Percentiles rank a stretch among this genome's conserved stretches.
These are phyloP conservation scores for Agrochola circellaris DNA, from an alignment of 2,888 invertebrate genomes.

Conservation along the genomic window DNA sequence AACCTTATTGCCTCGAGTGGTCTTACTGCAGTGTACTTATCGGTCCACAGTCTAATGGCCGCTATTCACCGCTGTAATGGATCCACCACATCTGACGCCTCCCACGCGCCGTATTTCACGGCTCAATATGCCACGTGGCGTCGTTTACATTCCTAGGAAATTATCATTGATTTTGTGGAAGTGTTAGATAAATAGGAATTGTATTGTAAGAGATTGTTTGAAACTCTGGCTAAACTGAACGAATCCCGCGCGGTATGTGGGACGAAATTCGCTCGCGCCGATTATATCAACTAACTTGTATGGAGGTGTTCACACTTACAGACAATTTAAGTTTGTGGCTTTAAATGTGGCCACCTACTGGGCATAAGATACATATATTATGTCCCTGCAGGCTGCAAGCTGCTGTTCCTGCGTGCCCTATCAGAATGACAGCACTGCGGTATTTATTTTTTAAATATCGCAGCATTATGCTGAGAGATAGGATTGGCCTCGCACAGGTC, in stretches of 20 bases:
- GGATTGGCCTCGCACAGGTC: no score
- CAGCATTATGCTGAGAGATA: no score
- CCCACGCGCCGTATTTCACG: constrained; percentile 34
- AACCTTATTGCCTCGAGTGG: constrained; percentile 9
- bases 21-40: constrained; percentile 21
- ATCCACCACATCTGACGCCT: constrained; percentile 51
- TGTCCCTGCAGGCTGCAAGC: no score
- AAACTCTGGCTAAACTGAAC: not conserved
- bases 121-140: constrained; percentile 17
- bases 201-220: not conserved
- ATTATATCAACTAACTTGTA: not conserved
- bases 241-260: not conserved
- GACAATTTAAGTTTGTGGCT: not conserved
- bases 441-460: no score
- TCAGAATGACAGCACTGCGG: no score
- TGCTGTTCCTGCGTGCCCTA: no score
- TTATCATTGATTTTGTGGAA: constrained; percentile 16
- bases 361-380: no score
- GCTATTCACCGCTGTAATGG: constrained; percentile 53
- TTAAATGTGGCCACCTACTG: no score
- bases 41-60: constrained; percentile 49
- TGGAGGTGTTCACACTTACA: not conserved
- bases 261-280: not conserved
- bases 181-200: constrained; percentile 12
- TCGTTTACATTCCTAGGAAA: constrained; percentile 1